Evolutionary conservation across 2,888 invertebrate species (phyloP), one percentile per base, ranked within the genome.

Genomic region (Papilio protenor): DNA sequence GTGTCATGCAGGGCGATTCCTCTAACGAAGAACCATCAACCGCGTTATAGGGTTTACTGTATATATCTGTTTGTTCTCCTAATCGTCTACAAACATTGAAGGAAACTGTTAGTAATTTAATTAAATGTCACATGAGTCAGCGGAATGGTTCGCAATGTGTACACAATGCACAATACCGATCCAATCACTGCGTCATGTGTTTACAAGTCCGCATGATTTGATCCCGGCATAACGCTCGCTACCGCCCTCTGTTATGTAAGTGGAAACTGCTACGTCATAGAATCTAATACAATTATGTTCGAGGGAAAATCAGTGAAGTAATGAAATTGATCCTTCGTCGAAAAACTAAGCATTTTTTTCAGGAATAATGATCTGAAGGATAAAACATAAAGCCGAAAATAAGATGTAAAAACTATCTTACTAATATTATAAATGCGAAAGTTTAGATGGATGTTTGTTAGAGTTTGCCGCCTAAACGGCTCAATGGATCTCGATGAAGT

Each of bases 151-250:
- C 73, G 23, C 21, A 59, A 61, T 74, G 73, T 45, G 6, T 61
- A 45, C 61, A 61, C 61, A 74, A 23, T 61, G 73, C 73, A 74
- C 73, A 74, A 74, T 74, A 49, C 47, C 21, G 23, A 74, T 74
- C 61, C 73, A 74, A 74, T 74, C 73, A 74, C 21, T 61, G 23
- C 73, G 73, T 74, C 61, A 74, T 57, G 73, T 74, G 73, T 74
- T 74, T 74, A 74, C 73, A 74, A 45, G 73, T 57, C 45, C 61
- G 73, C 73, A 18, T 74, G 73, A 74, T 74, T 74, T 74, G 73
- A 61, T 74, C 61, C 47, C 61, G 47, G 21, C 33, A 57, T 59
- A 61, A 47, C 73, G 45, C 40, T 69, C 66, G 45, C 66, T 61
- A 27, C 61, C 73, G 59, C 57, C 59, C 66, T 11, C 66, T 69